Evolutionary conservation across 2,888 invertebrate genomes (phyloP).

Genomic region (Drosophila anomalipes): DNA sequence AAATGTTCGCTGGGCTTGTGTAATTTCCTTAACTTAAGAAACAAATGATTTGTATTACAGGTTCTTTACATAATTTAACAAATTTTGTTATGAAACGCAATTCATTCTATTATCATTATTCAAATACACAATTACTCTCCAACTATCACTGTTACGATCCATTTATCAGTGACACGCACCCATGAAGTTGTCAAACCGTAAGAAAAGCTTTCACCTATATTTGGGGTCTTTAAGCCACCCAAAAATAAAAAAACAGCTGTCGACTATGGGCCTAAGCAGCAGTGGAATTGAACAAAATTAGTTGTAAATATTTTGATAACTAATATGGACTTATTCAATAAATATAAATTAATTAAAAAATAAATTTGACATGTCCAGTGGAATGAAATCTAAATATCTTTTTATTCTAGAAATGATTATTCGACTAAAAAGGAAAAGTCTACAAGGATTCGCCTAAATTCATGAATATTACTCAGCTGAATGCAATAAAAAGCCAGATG

Average conservation of each 20-base stretch:
- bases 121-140: not conserved
- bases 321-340: not conserved
- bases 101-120: not conserved
- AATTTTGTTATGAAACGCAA: not conserved
- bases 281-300: not conserved
- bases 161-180: slow-evolving; percentile 21
- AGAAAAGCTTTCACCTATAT: slow-evolving; percentile 56
- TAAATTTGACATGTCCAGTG: not conserved
- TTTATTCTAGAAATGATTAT: not conserved
- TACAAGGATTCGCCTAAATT: not conserved
- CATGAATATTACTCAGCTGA: not conserved
- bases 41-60: no score
- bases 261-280: slow-evolving; percentile 7
- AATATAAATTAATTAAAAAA: not conserved
- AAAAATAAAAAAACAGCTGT: slow-evolving; percentile 1
- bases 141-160: slow-evolving; percentile 25
- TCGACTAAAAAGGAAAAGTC: not conserved
- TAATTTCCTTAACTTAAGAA: no score
- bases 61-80: not conserved
- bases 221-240: slow-evolving; percentile 18
- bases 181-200: not conserved
- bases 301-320: not conserved
- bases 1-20: not conserved
- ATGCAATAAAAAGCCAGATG: not conserved
- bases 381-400: not conserved